phyloP scores from a whole-genome alignment of 2,113 vertebrate species.

The Patagioenas fasciata region DNA sequence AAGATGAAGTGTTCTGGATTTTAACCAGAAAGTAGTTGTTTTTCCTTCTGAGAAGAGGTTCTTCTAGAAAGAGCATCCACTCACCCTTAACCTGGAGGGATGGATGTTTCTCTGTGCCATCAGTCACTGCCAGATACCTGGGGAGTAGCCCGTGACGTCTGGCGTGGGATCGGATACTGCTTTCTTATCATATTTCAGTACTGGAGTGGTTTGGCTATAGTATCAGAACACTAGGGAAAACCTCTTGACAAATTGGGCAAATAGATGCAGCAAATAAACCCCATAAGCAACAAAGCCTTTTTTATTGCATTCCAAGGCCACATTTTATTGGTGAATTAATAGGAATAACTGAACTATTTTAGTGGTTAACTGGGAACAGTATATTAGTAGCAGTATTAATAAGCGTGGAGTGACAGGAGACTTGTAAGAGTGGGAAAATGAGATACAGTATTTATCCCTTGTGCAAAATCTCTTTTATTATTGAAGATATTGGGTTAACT shows the following conservation, averaged over 20 bases:
- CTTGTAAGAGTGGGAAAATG: constrained; percentile 69
- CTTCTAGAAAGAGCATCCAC: neutral
- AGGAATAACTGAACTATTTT: constrained; percentile 73
- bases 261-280: neutral
- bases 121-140: neutral
- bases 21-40: neutral
- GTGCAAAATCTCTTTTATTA: constrained; percentile 78
- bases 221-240: neutral
- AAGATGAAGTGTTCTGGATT: neutral
- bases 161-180: neutral
- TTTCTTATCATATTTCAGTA: neutral
- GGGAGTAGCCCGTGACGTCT: neutral
- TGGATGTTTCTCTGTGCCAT: neutral
- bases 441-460: constrained; percentile 73
- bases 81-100: neutral
- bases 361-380: constrained; percentile 72
- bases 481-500: constrained; percentile 73
- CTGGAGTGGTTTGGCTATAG: neutral
- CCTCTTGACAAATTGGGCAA: neutral
- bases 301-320: constrained; percentile 12
- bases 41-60: neutral
- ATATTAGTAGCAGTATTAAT: constrained; percentile 70
- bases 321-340: constrained; percentile 70
- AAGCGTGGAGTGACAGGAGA: constrained; percentile 70
- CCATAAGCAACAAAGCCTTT: neutral